These are phyloP conservation scores for Xenopus tropicalis DNA, from an alignment of 2,113 vertebrate species.

Conservation along the genomic window UCB_Xtro_10.0 CM004445.2:31595001-31595500, in stretches of 20 bases:
- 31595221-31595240: slow-evolving; percentile 94
- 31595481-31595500: slow-evolving; percentile 88
- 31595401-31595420: slow-evolving; percentile 78
- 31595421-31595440: slow-evolving; percentile 87
- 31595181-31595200: slow-evolving; percentile 75
- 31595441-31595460: slow-evolving; percentile 88
- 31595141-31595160: slow-evolving; percentile 73
- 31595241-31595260: slow-evolving; percentile 81
- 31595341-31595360: slow-evolving; percentile 89
- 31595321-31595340: slow-evolving; percentile 85
- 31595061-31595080: slow-evolving; percentile 88
- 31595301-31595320: slow-evolving; percentile 94
- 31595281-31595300: slow-evolving; percentile 93
- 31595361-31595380: slow-evolving; percentile 83
- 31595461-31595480: slow-evolving; percentile 90
- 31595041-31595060: slow-evolving; percentile 74
- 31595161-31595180: slow-evolving; percentile 52
- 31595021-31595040: slow-evolving; percentile 86
- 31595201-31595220: slow-evolving; percentile 90
- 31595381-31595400: slow-evolving; percentile 82
- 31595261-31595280: slow-evolving; percentile 86
- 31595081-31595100: slow-evolving; percentile 87
- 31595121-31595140: slow-evolving; percentile 89
- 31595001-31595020: slow-evolving; percentile 80
- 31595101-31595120: slow-evolving; percentile 74